Evolutionary conservation across 1,140 invertebrate species (phyloP).

Genomic region (Rhagoletis pomonella): DNA sequence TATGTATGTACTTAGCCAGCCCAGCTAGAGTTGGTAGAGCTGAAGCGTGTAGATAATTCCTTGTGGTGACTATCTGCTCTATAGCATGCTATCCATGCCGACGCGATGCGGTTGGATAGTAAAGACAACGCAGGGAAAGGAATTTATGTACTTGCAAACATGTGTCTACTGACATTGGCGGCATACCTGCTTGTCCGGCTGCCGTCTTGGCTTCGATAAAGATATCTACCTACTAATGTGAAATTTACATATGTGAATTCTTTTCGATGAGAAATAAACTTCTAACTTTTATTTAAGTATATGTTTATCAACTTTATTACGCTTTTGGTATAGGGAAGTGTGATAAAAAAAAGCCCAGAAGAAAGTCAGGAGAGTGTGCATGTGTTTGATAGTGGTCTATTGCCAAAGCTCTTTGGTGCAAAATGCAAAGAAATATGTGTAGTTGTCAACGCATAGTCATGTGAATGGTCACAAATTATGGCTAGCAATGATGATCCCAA

Average conservation of each 20-base stretch:
- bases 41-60: slow-evolving; percentile 11
- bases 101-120: background rate
- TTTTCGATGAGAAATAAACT: background rate
- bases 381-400: no score
- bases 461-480: no score
- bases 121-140: background rate
- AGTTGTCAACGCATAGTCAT: no score
- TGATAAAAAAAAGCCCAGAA: no score
- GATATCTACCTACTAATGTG: background rate
- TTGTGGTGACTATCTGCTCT: slow-evolving; percentile 33
- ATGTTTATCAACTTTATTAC: no score
- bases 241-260: background rate
- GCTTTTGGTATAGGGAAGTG: no score
- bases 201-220: background rate
- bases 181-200: background rate
- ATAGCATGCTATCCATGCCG: slow-evolving; percentile 14
- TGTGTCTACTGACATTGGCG: background rate
- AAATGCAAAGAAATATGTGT: no score
- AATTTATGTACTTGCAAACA: background rate
- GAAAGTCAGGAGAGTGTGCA: no score
- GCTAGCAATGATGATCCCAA: no score
- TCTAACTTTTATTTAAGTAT: background rate
- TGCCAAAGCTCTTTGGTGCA: no score
- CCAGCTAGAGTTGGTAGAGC: background rate
- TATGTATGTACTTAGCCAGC: background rate